A percentile compares a stretch with the other conserved stretches of the same genome.
phyloP scores from a whole-genome alignment of 2,113 vertebrate species.

The Ascaphus truei region DNA sequence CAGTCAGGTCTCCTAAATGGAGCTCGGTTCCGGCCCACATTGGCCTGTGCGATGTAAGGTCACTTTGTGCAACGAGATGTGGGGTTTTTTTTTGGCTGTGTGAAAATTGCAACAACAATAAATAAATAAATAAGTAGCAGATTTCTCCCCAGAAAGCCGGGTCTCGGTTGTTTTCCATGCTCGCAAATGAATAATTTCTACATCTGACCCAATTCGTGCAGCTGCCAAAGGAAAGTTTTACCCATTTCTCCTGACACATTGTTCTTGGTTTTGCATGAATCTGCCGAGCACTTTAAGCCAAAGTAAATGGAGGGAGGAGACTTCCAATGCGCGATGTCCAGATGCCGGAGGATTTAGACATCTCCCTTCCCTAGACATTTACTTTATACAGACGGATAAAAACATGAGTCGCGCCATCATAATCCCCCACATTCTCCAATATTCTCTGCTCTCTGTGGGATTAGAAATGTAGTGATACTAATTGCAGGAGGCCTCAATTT shows the following conservation, averaged over 20 bases:
- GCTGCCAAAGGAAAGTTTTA: constrained; percentile 48
- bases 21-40: background rate
- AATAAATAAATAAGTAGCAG: constrained; percentile 15
- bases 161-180: constrained; percentile 49
- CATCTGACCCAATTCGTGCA: constrained; percentile 65
- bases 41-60: background rate
- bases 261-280: constrained; percentile 12
- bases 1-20: too few relatives aligned
- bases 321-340: background rate
- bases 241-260: constrained; percentile 22
- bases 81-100: too few relatives aligned
- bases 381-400: too few relatives aligned
- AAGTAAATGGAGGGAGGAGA: constrained; percentile 1
- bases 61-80: background rate
- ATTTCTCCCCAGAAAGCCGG: background rate
- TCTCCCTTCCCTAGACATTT: background rate
- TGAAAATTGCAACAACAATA: constrained; percentile 13
- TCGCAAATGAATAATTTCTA: constrained; percentile 67
- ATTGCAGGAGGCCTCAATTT: too few relatives aligned
- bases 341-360: background rate
- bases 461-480: too few relatives aligned
- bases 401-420: too few relatives aligned
- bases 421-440: too few relatives aligned
- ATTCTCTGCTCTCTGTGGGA: too few relatives aligned
- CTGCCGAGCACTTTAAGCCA: constrained; percentile 10